Conservation (phyloP, 2,113 vertebrate species). For the Antigone vipio region DNA sequence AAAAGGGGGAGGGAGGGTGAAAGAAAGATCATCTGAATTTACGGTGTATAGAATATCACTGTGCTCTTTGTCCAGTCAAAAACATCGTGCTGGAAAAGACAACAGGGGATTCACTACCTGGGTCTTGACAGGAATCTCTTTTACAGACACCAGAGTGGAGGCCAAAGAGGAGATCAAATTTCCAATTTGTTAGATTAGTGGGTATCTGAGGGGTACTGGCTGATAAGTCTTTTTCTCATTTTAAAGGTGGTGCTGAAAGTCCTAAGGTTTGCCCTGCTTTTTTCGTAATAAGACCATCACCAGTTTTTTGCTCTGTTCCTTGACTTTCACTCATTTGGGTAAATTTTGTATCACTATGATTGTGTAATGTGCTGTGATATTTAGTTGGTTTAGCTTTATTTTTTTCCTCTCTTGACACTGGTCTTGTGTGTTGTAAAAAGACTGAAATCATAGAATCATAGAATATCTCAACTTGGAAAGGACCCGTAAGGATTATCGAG, state of each 20-base stretch:
- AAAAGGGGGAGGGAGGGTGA: fast-evolving
- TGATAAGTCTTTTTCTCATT: constrained; percentile 45
- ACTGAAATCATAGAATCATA: background rate
- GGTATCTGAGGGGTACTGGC: background rate
- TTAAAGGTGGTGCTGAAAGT: constrained; percentile 47
- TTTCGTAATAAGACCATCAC: constrained; percentile 17
- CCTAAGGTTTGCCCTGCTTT: constrained; percentile 37
- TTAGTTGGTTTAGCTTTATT: background rate
- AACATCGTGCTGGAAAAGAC: background rate
- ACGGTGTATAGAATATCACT: background rate
- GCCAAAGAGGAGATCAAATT: constrained; percentile 37
- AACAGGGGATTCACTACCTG: background rate
- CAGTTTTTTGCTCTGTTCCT: background rate
- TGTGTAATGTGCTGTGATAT: fast-evolving
- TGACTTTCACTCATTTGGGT: background rate
- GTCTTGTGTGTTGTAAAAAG: background rate
- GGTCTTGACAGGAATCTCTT: constrained; percentile 15
- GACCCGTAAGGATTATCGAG: background rate
- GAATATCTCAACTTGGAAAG: background rate
- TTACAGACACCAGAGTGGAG: background rate
- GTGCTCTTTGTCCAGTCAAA: background rate
- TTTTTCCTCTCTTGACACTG: background rate
- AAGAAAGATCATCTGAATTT: background rate
- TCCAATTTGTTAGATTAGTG: constrained; percentile 39
- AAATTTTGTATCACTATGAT: background rate